Evolutionary conservation across 2,888 invertebrate species (phyloP).

Genomic region (Strigamia maritima): DNA sequence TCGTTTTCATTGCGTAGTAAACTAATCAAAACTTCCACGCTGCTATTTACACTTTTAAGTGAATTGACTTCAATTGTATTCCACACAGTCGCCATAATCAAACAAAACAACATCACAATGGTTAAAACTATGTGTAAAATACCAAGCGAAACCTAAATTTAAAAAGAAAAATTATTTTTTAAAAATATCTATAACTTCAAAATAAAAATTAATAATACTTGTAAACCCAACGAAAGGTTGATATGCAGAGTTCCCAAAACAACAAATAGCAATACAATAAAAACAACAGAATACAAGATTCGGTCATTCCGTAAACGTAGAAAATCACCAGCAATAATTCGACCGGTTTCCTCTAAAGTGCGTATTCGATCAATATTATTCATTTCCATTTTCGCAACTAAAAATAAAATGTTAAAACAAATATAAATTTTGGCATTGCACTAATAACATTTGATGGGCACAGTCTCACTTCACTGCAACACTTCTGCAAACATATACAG

Average conservation of each 20-base stretch:
- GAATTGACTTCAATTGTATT: slow-evolving; percentile 76
- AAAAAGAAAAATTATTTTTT: neutral
- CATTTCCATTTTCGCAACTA: neutral
- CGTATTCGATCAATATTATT: neutral
- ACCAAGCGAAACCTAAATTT: slow-evolving; percentile 47
- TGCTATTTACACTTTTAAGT: slow-evolving; percentile 60
- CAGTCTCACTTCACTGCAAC: too few species aligned
- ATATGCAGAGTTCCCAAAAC: slow-evolving; percentile 38
- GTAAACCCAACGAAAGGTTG: slow-evolving; percentile 33
- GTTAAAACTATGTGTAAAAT: slow-evolving; percentile 56
- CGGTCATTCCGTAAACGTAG: neutral
- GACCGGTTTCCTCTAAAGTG: slow-evolving; percentile 19
- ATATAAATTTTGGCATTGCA: too few species aligned
- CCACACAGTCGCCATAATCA: slow-evolving; percentile 79
- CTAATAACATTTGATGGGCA: too few species aligned
- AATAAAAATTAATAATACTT: neutral
- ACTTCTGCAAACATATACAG: too few species aligned
- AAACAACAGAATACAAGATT: slow-evolving; percentile 21
- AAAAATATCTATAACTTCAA: too few species aligned
- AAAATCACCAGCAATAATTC: neutral
- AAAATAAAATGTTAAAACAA: too few species aligned
- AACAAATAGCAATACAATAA: slow-evolving; percentile 36
- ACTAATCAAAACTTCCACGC: slow-evolving; percentile 36
- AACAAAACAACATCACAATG: slow-evolving; percentile 56
- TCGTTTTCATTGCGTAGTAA: slow-evolving; percentile 24